Percentiles rank a stretch among this genome's conserved stretches.
Evolutionary conservation across 1,140 invertebrate species (phyloP).

Genomic region (Hesperophylax magnus): DNA sequence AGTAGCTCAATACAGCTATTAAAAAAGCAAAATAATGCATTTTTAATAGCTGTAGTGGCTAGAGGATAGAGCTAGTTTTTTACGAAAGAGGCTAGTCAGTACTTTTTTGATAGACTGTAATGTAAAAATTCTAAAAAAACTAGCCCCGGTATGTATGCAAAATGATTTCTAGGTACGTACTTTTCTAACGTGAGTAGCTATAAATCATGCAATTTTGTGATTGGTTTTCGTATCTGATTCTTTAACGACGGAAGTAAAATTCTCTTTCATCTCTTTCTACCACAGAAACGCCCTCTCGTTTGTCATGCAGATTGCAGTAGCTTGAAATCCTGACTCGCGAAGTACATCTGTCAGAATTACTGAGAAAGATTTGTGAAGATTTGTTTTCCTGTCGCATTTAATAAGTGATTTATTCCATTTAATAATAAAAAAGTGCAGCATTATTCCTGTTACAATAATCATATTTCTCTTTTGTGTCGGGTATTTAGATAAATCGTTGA

Average conservation of each 20-base stretch:
- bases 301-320: conserved; percentile 36
- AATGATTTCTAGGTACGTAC: background rate
- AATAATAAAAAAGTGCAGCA: background rate
- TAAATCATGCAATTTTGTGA: background rate
- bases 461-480: background rate
- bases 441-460: background rate
- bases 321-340: conserved; percentile 15
- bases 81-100: too few relatives aligned
- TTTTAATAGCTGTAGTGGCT: too few relatives aligned
- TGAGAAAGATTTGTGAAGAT: conserved; percentile 7
- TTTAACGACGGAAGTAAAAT: conserved; percentile 24
- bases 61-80: too few relatives aligned
- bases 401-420: conserved; percentile 5
- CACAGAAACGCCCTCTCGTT: conserved; percentile 47
- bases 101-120: too few relatives aligned
- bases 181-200: background rate
- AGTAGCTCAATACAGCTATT: too few relatives aligned
- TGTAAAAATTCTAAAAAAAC: too few relatives aligned
- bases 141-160: too few relatives aligned
- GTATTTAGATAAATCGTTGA: background rate
- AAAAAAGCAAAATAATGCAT: too few relatives aligned
- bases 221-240: background rate
- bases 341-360: conserved; percentile 32
- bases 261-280: conserved; percentile 33
- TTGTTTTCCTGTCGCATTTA: background rate